Conservation (phyloP, 1,140 invertebrate genomes). For the Hylaeus volcanicus region DNA sequence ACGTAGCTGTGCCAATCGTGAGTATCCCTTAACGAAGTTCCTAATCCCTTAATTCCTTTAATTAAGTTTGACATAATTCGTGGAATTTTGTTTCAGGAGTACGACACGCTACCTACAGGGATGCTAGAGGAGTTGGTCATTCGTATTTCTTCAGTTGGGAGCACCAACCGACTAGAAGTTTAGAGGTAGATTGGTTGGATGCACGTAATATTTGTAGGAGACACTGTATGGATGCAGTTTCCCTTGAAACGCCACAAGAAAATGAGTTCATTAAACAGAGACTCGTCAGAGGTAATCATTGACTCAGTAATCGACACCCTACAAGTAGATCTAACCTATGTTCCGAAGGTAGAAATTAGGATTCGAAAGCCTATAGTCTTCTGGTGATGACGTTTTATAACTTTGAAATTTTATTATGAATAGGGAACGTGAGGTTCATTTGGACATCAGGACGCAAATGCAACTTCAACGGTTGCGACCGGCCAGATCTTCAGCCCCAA, state of each 20-base stretch:
- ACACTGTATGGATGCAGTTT: constrained; percentile 96
- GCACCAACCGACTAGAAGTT: constrained; percentile 89
- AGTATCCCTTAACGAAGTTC: constrained; percentile 75
- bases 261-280: constrained; percentile 95
- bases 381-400: no score
- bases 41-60: not conserved
- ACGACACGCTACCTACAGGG: constrained; percentile 91
- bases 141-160: constrained; percentile 98
- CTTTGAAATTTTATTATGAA: not conserved
- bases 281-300: constrained; percentile 83
- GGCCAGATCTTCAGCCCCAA: constrained; percentile 91
- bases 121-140: constrained; percentile 91
- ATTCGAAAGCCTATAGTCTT: no score
- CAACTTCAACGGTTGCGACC: constrained; percentile 94
- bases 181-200: constrained; percentile 95
- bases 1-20: constrained; percentile 92
- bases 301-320: no score
- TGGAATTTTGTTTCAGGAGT: constrained; percentile 83
- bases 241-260: constrained; percentile 93
- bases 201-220: constrained; percentile 94
- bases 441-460: constrained; percentile 96
- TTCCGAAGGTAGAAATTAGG: no score
- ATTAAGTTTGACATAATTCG: not conserved
- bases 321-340: no score
- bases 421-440: constrained; percentile 86